phyloP scores from a whole-genome alignment of 2,888 invertebrate species.

The Nephrotoma appendiculata region DNA sequence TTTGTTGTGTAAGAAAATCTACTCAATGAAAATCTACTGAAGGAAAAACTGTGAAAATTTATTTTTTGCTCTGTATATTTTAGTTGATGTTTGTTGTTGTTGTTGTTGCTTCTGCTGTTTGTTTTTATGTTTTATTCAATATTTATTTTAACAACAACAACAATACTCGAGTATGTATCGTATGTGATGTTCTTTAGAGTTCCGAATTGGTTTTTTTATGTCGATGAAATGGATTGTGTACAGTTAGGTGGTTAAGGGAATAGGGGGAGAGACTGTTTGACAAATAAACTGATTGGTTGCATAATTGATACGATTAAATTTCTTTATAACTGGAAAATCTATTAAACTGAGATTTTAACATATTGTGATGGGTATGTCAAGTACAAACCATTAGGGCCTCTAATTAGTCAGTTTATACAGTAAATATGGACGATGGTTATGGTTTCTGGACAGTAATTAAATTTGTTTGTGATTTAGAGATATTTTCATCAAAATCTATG shows the following conservation, averaged over 20 bases:
- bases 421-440: no score
- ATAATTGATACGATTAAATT: not conserved
- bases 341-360: no score
- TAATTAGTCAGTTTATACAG: no score
- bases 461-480: no score
- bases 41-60: not conserved
- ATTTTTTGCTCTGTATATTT: not conserved
- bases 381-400: no score
- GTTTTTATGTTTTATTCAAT: not conserved
- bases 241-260: not conserved
- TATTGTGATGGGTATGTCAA: no score
- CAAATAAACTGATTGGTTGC: no score
- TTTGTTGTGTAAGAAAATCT: not conserved
- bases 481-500: no score
- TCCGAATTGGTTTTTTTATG: not conserved
- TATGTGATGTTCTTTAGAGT: not conserved
- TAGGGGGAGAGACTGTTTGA: not conserved
- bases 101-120: not conserved
- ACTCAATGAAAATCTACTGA: not conserved
- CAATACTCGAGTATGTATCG: not conserved
- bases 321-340: not conserved
- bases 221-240: not conserved
- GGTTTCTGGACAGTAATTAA: no score
- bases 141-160: not conserved
- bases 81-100: not conserved